These are phyloP conservation scores for Apus apus DNA, from an alignment of 2,113 vertebrate genomes.

Conservation along the genomic window DNA sequence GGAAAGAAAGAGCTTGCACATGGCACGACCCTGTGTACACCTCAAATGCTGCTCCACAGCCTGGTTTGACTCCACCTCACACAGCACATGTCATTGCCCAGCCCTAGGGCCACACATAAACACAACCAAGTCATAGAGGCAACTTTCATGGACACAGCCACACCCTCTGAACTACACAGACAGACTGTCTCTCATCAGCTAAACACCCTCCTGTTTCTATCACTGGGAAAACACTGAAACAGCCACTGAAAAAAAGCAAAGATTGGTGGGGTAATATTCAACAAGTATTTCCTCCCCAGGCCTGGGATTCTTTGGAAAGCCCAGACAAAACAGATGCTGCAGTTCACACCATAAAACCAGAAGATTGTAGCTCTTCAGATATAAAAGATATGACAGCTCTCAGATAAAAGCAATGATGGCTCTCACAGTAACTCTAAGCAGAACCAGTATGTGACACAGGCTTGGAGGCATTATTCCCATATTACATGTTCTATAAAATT, in stretches of 20 bases:
- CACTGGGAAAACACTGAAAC: background rate
- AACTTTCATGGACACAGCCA: no score
- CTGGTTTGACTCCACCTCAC: background rate
- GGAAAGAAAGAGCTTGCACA: background rate
- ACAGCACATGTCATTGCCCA: accelerated
- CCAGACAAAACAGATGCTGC: background rate
- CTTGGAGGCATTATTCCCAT: background rate
- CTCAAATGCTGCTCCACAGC: background rate
- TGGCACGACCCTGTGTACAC: accelerated
- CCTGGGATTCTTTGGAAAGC: background rate
- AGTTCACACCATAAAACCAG: background rate
- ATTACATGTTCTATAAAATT: background rate
- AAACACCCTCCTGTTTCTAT: background rate
- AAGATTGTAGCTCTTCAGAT: background rate
- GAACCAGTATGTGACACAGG: background rate
- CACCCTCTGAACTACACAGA: background rate
- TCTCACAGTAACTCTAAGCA: background rate
- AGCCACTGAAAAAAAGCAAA: background rate
- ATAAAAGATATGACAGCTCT: background rate
- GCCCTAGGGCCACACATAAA: background rate
- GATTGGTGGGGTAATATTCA: background rate
- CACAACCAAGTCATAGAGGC: background rate
- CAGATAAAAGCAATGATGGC: background rate
- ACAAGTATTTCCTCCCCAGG: background rate
- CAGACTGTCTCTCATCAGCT: background rate